These are phyloP conservation scores for Onychomys arenicola DNA, from an alignment of 2,797 vertebrate genomes.

Conservation along the genomic window DNA sequence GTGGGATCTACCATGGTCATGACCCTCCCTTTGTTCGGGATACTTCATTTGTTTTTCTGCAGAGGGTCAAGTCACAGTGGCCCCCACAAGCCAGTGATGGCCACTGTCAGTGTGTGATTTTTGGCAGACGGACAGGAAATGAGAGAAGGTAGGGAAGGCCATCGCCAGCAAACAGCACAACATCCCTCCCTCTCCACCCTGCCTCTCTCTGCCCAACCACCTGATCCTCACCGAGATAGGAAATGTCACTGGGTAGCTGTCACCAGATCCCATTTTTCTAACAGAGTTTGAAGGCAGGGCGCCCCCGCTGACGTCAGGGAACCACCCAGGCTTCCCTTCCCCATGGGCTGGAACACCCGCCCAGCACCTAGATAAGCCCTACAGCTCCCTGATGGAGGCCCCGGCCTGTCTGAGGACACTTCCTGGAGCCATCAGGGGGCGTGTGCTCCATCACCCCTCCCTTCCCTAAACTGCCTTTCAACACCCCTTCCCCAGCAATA, in stretches of 20 bases:
- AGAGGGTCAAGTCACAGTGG: conserved; percentile 87
- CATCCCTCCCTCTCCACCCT: conserved; percentile 84
- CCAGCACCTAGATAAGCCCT: conserved; percentile 81
- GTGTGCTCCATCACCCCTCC: conserved; percentile 44
- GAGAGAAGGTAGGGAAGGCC: conserved; percentile 90
- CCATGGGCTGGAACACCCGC: conserved; percentile 64
- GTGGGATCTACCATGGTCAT: not conserved
- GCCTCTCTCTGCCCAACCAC: conserved; percentile 72
- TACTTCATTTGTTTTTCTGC: conserved; percentile 85
- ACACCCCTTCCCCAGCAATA: conserved; percentile 41
- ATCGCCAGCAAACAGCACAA: conserved; percentile 83
- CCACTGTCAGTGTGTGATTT: conserved; percentile 92
- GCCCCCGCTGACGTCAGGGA: conserved; percentile 81
- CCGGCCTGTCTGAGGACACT: conserved; percentile 78
- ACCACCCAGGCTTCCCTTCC: conserved; percentile 79
- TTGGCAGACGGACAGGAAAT: conserved; percentile 95
- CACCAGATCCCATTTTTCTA: conserved; percentile 75
- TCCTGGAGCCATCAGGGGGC: conserved; percentile 80
- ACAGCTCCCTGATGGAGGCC: conserved; percentile 74
- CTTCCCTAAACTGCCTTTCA: conserved; percentile 48
- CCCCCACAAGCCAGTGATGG: conserved; percentile 92
- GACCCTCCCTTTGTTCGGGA: conserved; percentile 61
- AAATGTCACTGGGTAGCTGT: conserved; percentile 84
- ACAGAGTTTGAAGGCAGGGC: conserved; percentile 73
- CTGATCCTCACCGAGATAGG: conserved; percentile 86